A percentile compares a stretch with the other conserved stretches of the same genome.
Conservation (phyloP, 2,113 vertebrate species). For the Sylvicapra grimmia region DNA sequence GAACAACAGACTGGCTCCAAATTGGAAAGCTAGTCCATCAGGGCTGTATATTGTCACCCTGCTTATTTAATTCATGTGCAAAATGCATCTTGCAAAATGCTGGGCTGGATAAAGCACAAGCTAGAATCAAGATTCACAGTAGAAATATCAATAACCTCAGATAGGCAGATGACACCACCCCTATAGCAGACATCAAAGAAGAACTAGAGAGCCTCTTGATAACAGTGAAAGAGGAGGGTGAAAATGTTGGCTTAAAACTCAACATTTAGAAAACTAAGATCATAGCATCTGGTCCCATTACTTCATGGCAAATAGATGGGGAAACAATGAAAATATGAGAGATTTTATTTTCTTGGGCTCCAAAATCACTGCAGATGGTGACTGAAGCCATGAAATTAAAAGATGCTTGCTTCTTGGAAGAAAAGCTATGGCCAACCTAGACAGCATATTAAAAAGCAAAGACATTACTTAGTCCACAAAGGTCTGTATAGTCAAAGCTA, state of each 20-base stretch:
- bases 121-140: neutral
- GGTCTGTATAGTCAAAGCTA: neutral
- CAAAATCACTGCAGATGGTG: neutral
- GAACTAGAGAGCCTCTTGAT: neutral
- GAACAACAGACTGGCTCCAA: neutral
- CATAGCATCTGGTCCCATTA: neutral
- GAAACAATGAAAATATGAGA: neutral
- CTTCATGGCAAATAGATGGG: neutral
- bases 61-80: neutral
- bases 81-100: neutral
- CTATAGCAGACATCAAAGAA: neutral
- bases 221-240: neutral
- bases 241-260: neutral
- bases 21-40: neutral
- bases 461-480: neutral
- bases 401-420: neutral
- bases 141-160: neutral
- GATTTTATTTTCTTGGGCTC: neutral
- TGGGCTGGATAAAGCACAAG: neutral
- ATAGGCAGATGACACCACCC: rapidly evolving
- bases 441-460: neutral
- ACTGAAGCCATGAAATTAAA: neutral
- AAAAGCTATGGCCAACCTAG: neutral
- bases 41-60: neutral
- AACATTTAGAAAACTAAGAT: neutral